Evolutionary conservation across 2,888 invertebrate species (phyloP), one percentile per base, ranked within the genome.

Genomic region (Lydus trimaculatus): DNA sequence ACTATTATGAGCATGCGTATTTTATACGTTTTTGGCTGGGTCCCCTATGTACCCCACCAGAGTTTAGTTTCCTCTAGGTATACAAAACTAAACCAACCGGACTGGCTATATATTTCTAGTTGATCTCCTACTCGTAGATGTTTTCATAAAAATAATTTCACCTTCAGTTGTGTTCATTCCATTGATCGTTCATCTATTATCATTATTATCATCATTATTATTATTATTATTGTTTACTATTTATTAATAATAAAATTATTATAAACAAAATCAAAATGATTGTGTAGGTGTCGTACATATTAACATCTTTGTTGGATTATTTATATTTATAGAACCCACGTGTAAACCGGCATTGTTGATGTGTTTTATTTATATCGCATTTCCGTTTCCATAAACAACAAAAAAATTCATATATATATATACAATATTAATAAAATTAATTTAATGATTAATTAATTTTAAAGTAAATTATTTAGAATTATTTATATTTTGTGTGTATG

Each of bases 281-380:
- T 28, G 66, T 62, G 43, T 52, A 66, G 58, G 66, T 70, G 52
- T 56, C n/a, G 15, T 56, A 56, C 56, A 65, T 65, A 69, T 69
- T 65, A 66, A 65, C 60, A 62, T 60, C 60, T 61, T 62, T 63
- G 65, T 67, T 70, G 58, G 67, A 36, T 56, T 28, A 15, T 63
- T 70, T 70, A 67, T 77, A 77, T 75, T 74, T 76, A 74, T 76
- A 76, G 77, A 75, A 65, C 71, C 65, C 77, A 75, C 75, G 72
- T 74, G 74, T 72, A 71, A 56, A 63, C 77, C 74, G 75, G 72
- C 73, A 63, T 61, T 65, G 70, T 71, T 62, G 67, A 67, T 69
- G 69, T 73, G 76, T 66, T 80, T 78, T 80, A 79, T 79, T 78
- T 79, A 78, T 76, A 75, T 72, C 73, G 69, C 72, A 70, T 68